These are phyloP conservation scores for Camelus dromedarius DNA, from an alignment of 2,113 vertebrate genomes.

Conservation along the genomic window DNA sequence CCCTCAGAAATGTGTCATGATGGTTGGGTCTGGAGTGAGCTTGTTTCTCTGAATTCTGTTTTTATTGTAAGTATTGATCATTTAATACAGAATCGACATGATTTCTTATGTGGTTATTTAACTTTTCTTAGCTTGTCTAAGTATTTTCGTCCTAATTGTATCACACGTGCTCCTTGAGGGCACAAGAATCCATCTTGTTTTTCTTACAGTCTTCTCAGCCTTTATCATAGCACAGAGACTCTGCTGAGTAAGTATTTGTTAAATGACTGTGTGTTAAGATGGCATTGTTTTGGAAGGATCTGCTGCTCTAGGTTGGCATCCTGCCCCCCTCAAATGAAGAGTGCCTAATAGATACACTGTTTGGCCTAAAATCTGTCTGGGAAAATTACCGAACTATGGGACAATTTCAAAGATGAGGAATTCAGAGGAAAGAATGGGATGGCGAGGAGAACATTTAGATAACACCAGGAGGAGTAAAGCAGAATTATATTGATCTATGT, in stretches of 20 bases:
- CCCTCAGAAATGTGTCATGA: neutral
- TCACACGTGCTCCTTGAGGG: neutral
- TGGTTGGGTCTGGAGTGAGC: neutral
- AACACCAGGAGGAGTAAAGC: neutral
- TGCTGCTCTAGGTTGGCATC: neutral
- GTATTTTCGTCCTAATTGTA: neutral
- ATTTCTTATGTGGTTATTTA: neutral
- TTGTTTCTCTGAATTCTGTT: neutral
- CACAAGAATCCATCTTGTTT: neutral
- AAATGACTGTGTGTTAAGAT: neutral
- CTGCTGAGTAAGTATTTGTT: neutral
- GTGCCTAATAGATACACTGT: neutral
- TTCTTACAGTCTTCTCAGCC: constrained; percentile 13
- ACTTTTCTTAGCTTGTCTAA: neutral
- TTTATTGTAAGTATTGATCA: neutral
- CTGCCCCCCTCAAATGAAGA: neutral
- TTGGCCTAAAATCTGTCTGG: constrained; percentile 31
- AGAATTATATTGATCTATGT: neutral
- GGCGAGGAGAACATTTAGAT: neutral
- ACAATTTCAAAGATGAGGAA: neutral
- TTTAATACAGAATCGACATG: neutral
- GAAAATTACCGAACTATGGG: neutral
- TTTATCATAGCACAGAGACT: neutral
- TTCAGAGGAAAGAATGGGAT: neutral
- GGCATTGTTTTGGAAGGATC: constrained; percentile 33